Evolutionary conservation across 2,888 invertebrate genomes (phyloP), one percentile per base, ranked within the genome.

Genomic region (Folsomia candida): DNA sequence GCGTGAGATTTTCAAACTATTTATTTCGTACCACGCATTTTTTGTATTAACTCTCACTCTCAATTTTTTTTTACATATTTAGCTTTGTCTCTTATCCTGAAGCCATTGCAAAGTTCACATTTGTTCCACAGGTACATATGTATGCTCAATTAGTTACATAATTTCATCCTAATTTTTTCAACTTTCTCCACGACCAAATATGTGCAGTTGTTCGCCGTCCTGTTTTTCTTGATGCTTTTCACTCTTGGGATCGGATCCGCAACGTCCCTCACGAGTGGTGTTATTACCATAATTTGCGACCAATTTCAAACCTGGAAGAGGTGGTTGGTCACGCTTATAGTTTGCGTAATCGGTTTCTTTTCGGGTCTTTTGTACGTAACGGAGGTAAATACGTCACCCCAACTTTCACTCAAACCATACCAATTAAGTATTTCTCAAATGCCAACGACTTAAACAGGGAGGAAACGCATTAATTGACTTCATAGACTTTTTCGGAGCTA

Each of bases 191-290:
- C 28, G n/a, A n/a, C n/a, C n/a, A n/a, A n/a, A n/a, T n/a, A n/a
- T n/a, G n/a, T n/a, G n/a, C 83, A 89, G 88, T 81, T 91, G 28
- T 92, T 91, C 82, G 86, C 92, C 0, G 89, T 91, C 2, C 83
- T 92, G n/a, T 92, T 92, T 84, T 92, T 92, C 86, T 84, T 91
- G 79, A 93, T 93, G 92, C 85, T 92, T 84, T 87, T 89, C 70
- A 89, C 91, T 1, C 85, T 93, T 71, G 92, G 91, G 11, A 85
- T 91, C 20, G 92, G 92, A 1, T 90, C 90, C 65, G 87, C 89
- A 4, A 90, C 90, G 29, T 90, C 90, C 0, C 84, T 91, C 9
- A 87, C 88, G 74, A 88, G 88, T 18, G 87, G 88, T 37, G 84
- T 89, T 71, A 89, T 90, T 81, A 89, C 89, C 0, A 87, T 89